phyloP scores from a whole-genome alignment of 2,113 vertebrate species.

The Apteryx owenii region DNA sequence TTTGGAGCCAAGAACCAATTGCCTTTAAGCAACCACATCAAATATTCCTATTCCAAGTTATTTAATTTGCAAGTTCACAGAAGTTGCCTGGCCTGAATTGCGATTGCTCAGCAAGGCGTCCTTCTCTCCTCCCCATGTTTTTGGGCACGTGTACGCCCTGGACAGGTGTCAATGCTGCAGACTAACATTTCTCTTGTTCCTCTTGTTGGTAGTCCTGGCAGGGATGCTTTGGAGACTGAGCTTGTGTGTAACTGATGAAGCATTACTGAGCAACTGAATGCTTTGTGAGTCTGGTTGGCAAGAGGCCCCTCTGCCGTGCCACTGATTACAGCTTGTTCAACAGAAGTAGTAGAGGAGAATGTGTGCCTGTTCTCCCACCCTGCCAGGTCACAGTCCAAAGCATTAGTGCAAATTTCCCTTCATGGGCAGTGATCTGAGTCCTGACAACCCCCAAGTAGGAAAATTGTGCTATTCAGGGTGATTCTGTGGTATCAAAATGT shows the following conservation, averaged over 20 bases:
- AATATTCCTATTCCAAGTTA: neutral
- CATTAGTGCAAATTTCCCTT: neutral
- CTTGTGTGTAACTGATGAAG: neutral
- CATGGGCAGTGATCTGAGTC: fast-evolving
- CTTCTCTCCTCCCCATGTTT: neutral
- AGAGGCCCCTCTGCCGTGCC: neutral
- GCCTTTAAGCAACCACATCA: conserved; percentile 40
- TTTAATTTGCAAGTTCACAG: neutral
- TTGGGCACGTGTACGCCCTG: neutral
- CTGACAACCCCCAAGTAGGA: neutral
- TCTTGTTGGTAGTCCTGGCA: neutral
- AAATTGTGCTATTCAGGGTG: neutral
- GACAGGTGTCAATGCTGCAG: neutral
- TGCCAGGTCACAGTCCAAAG: neutral
- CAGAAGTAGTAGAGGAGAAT: neutral
- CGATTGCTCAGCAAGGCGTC: neutral
- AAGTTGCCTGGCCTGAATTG: neutral
- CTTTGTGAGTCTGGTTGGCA: neutral
- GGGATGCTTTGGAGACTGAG: neutral
- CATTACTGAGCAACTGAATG: neutral
- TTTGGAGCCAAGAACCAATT: neutral
- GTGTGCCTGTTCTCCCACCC: neutral
- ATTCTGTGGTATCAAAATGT: neutral
- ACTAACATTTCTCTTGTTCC: neutral
- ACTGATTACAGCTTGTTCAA: neutral